phyloP scores from a whole-genome alignment of 1,140 invertebrate genomes.

The Cyclina sinensis region DNA sequence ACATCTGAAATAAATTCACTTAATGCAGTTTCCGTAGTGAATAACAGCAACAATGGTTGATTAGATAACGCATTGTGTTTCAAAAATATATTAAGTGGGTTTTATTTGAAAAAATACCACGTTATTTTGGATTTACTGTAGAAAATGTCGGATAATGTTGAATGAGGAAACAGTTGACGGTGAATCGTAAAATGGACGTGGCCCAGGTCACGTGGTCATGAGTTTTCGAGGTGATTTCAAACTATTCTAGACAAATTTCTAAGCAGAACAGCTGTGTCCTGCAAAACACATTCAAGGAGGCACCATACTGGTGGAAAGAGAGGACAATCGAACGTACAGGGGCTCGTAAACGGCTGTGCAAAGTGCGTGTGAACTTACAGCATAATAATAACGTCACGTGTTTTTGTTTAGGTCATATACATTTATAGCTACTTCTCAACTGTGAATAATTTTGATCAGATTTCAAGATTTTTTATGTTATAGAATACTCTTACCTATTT shows the following conservation, averaged over 20 bases:
- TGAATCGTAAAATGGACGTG: constrained; percentile 75
- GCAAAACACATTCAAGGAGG: background rate
- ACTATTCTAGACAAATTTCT: background rate
- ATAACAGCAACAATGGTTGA: background rate
- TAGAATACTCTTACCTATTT: background rate
- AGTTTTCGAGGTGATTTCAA: constrained; percentile 14
- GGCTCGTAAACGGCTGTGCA: background rate
- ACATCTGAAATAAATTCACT: background rate
- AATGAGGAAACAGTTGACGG: constrained; percentile 31
- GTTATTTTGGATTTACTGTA: background rate
- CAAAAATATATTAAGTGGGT: background rate
- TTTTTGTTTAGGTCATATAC: constrained; percentile 61
- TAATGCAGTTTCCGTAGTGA: background rate
- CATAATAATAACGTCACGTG: constrained; percentile 60
- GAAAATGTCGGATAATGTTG: constrained; percentile 10
- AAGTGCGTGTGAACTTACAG: constrained; percentile 40
- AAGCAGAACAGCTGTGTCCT: background rate
- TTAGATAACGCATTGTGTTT: background rate
- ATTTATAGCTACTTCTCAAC: constrained; percentile 27
- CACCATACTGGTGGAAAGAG: background rate
- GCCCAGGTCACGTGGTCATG: constrained; percentile 75
- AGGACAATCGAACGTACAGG: background rate
- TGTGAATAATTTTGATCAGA: background rate
- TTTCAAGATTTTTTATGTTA: background rate
- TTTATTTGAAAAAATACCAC: background rate